A percentile compares a stretch with the other conserved stretches of the same genome.
Evolutionary conservation across 1,140 invertebrate genomes (phyloP).

Genomic region (Elysia chlorotica): DNA sequence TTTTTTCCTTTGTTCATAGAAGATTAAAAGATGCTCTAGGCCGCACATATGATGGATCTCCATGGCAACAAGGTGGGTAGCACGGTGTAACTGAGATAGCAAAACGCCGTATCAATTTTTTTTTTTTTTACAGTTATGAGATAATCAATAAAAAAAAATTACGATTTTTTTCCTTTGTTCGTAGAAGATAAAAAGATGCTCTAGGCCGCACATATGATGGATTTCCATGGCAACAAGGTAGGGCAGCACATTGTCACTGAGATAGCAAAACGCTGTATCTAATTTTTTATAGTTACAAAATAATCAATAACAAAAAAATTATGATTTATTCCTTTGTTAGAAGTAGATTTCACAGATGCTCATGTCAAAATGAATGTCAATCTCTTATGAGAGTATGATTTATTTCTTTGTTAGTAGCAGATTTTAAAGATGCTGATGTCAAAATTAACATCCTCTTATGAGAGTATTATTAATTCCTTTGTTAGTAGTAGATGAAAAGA

Average conservation of each 20-base stretch:
- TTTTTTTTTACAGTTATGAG: no score
- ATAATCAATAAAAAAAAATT: neutral
- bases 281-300: conserved; percentile 64
- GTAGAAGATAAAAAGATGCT: conserved; percentile 42
- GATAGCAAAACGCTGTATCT: conserved; percentile 52
- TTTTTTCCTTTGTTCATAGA: neutral
- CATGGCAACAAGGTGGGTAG: conserved; percentile 63
- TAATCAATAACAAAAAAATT: conserved; percentile 21
- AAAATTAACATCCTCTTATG: no score
- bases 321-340: no score
- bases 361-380: neutral
- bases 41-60: conserved; percentile 65
- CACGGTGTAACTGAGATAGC: no score
- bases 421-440: no score
- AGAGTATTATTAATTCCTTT: no score
- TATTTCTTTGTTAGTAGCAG: no score
- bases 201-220: conserved; percentile 65
- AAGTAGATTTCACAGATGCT: neutral
- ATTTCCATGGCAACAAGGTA: conserved; percentile 64
- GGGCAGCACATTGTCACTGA: neutral
- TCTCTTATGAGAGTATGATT: no score
- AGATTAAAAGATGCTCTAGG: conserved; percentile 56
- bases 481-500: no score
- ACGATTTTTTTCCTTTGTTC: neutral
- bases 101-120: no score